These are phyloP conservation scores for Drosophila fungiperda DNA, from an alignment of 2,888 invertebrate genomes.

Conservation along the genomic window DNA sequence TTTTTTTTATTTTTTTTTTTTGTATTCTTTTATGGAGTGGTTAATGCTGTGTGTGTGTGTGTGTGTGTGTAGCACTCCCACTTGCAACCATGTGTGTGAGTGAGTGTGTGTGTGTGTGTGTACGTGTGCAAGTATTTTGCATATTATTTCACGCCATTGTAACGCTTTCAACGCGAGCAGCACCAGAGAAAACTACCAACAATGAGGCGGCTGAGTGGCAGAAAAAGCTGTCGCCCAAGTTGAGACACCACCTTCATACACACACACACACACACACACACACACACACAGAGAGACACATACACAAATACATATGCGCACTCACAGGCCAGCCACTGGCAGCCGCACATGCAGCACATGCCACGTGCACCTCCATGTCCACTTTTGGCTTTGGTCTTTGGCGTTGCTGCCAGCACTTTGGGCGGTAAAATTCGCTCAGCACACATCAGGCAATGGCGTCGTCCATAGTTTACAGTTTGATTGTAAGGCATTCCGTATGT, in stretches of 20 bases:
- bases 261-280: neutral
- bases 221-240: slow-evolving; percentile 73
- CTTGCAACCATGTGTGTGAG: slow-evolving; percentile 21
- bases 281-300: neutral
- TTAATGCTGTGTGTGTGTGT: slow-evolving; percentile 22
- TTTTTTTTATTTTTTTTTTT: slow-evolving; percentile 1
- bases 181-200: slow-evolving; percentile 52
- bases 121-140: slow-evolving; percentile 76
- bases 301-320: neutral
- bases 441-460: slow-evolving; percentile 68
- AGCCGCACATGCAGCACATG: slow-evolving; percentile 34
- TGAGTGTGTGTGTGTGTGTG: slow-evolving; percentile 19
- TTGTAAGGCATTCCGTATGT: slow-evolving; percentile 40
- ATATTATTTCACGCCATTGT: slow-evolving; percentile 82
- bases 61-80: slow-evolving; percentile 4
- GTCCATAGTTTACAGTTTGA: slow-evolving; percentile 75
- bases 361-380: slow-evolving; percentile 52
- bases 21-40: slow-evolving; percentile 39
- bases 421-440: slow-evolving; percentile 75
- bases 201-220: slow-evolving; percentile 67
- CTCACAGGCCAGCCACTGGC: slow-evolving; percentile 7
- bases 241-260: slow-evolving; percentile 30
- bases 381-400: slow-evolving; percentile 61
- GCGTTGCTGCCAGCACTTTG: slow-evolving; percentile 76
- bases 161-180: slow-evolving; percentile 72